Evolutionary conservation across 2,888 invertebrate species (phyloP), one percentile per base, ranked within the genome.

Genomic region (Sminthurides aquaticus): DNA sequence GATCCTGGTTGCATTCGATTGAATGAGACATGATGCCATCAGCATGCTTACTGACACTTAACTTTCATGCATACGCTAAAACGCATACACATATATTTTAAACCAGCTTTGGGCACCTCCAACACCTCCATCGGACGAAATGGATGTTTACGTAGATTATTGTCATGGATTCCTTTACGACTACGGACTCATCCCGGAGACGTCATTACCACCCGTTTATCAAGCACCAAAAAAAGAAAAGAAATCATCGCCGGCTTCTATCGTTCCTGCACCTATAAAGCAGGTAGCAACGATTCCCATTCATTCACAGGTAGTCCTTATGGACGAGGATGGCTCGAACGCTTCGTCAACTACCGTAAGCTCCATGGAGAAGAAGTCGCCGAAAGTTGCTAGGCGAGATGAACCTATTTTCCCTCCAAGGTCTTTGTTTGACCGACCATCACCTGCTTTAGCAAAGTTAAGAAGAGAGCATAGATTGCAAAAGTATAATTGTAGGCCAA

Each of bases 21-120:
- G n/a, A n/a, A n/a, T n/a, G n/a, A n/a, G n/a, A n/a, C n/a, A n/a
- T n/a, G n/a, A n/a, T n/a, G n/a, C n/a, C n/a, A n/a, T n/a, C n/a
- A n/a, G n/a, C n/a, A n/a, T n/a, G n/a, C n/a, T n/a, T n/a, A n/a
- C n/a, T n/a, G n/a, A n/a, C n/a, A n/a, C n/a, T n/a, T n/a, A n/a
- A n/a, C n/a, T 24, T 56, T 26, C 3, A 24, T 3, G 56, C n/a
- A 24, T 56, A 48, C 48, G 15, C n/a, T n/a, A 11, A 43, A 8
- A 43, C 18, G 43, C 43, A 43, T 43, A 11, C 43, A 18, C 43
- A 43, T 43, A 18, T 11, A 43, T 18, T 55, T 52, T 18, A 18
- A n/a, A n/a, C 25, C 68, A 96, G 95, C 86, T 93, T 84, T 98
- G 97, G 96, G 87, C 91, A 74, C 97, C 97, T 62, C 97, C 96